Evolutionary conservation across 2,113 vertebrate species (phyloP).

Genomic region (Podilymbus podiceps): DNA sequence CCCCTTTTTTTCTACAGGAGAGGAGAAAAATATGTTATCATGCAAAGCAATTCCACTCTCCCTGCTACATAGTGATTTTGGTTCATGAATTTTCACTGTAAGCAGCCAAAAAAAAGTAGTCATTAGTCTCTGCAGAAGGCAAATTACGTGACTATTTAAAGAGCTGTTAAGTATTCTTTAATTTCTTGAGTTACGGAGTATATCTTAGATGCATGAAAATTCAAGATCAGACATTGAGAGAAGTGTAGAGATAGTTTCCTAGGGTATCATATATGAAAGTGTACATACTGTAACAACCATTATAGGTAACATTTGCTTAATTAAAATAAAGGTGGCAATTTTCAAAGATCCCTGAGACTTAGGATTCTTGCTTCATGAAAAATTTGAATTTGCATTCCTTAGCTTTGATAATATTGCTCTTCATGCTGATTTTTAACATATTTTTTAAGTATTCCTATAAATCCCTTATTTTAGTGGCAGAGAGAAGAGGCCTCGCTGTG

Average conservation of each 20-base stretch:
- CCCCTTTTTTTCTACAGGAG: background rate
- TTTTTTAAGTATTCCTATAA: background rate
- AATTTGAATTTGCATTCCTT: background rate
- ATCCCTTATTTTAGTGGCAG: background rate
- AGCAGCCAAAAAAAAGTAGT: background rate
- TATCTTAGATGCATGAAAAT: background rate
- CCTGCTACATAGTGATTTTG: background rate
- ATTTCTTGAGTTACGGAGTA: background rate
- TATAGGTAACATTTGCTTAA: background rate
- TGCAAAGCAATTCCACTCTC: background rate
- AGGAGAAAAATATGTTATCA: background rate
- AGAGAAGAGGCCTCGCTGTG: rapidly evolving
- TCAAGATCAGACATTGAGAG: background rate
- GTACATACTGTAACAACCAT: background rate
- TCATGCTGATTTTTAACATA: background rate
- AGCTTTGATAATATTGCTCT: background rate
- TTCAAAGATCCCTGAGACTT: background rate
- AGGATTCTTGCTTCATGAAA: background rate
- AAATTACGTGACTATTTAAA: background rate
- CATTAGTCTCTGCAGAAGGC: background rate
- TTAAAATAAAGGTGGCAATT: background rate
- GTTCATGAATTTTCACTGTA: background rate
- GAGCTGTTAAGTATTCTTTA: background rate
- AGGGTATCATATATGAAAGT: background rate
- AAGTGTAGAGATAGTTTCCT: background rate